Conservation (phyloP, 2,888 invertebrate species). For the Micoletzkya japonica region DNA sequence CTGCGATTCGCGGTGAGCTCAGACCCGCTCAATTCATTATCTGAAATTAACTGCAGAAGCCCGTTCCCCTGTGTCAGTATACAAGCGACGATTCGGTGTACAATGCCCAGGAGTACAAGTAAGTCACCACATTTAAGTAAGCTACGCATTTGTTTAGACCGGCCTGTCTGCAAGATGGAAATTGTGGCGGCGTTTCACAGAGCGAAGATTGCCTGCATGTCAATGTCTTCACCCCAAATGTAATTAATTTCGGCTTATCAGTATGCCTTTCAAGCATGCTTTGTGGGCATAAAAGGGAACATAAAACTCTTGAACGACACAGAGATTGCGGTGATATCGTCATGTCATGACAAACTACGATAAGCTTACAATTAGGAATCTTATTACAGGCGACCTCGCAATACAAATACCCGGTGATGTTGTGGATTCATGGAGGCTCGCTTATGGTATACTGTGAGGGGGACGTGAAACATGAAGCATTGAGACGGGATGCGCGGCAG, state of each 20-base stretch:
- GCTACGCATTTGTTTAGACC: neutral
- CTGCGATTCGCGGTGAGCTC: slow-evolving; percentile 1
- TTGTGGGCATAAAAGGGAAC: neutral
- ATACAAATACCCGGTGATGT: slow-evolving; percentile 26
- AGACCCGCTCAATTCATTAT: neutral
- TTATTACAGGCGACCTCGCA: slow-evolving; percentile 10
- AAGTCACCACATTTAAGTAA: neutral
- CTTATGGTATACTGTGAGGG: neutral
- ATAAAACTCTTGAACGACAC: too few species aligned
- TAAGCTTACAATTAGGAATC: neutral
- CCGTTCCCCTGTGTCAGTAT: slow-evolving; percentile 9
- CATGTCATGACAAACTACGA: too few species aligned
- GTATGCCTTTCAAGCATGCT: neutral
- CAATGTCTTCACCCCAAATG: slow-evolving; percentile 25
- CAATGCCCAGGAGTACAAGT: slow-evolving; percentile 10
- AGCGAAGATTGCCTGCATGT: slow-evolving; percentile 21
- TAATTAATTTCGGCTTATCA: neutral
- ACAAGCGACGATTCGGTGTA: neutral
- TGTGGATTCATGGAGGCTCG: slow-evolving; percentile 27
- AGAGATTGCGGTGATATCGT: neutral
- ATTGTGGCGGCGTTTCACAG: neutral
- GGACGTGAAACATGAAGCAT: neutral
- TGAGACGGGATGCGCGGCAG: slow-evolving; percentile 13
- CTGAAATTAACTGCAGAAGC: neutral
- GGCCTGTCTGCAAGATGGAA: neutral